Conservation (phyloP, 2,888 invertebrate species). For the Neelides folsomi region DNA sequence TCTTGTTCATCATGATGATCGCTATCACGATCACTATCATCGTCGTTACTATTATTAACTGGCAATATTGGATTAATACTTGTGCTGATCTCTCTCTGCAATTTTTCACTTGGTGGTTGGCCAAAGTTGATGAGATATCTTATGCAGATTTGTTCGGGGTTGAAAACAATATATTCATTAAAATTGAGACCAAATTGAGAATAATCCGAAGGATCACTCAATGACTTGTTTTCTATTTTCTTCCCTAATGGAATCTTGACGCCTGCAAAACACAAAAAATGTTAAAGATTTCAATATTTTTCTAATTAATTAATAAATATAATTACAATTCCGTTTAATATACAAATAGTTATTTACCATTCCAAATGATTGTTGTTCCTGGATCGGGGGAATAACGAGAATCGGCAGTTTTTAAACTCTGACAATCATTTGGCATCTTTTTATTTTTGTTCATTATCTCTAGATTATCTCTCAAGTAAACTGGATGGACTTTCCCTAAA, state of each 20-base stretch:
- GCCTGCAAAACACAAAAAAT: slow-evolving; percentile 14
- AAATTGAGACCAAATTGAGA: slow-evolving; percentile 18
- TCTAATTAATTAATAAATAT: too few relatives aligned
- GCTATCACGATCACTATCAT: too few relatives aligned
- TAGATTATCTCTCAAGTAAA: slow-evolving; percentile 9
- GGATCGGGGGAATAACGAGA: slow-evolving; percentile 22
- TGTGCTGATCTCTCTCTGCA: too few relatives aligned
- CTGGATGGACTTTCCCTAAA: slow-evolving; percentile 23
- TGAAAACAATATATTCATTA: slow-evolving; percentile 31
- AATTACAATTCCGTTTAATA: not conserved
- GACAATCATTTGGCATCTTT: slow-evolving; percentile 10
- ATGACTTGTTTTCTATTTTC: slow-evolving; percentile 3
- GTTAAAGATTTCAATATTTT: not conserved
- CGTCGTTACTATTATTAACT: too few relatives aligned
- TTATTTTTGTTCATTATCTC: too few relatives aligned
- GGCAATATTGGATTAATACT: too few relatives aligned
- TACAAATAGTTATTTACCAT: slow-evolving; percentile 19
- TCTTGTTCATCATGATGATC: too few relatives aligned
- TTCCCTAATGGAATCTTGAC: slow-evolving; percentile 22
- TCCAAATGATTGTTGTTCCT: slow-evolving; percentile 19
- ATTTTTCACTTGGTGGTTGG: too few relatives aligned
- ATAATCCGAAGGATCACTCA: not conserved
- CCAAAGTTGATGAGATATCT: slow-evolving; percentile 12
- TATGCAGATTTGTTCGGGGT: slow-evolving; percentile 21
- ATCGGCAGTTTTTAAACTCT: slow-evolving; percentile 25